These are phyloP conservation scores for Prunella fulvescens DNA, from an alignment of 2,113 vertebrate genomes.

Conservation along the genomic window DNA sequence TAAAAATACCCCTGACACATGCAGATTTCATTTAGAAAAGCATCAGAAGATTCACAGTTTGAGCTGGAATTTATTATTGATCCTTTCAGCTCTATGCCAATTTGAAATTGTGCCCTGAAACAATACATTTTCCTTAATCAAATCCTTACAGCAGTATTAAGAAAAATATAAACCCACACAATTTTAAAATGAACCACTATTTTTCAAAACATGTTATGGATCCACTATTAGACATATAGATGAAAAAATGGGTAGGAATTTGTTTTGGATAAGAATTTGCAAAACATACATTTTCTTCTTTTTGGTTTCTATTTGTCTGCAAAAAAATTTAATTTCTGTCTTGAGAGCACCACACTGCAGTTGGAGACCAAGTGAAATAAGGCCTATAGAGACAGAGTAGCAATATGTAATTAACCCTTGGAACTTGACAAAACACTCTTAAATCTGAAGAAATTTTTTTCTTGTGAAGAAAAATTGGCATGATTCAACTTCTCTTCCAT, in stretches of 20 bases:
- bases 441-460: not conserved
- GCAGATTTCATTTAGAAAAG: conserved; percentile 4
- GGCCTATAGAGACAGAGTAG: not conserved
- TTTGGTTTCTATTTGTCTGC: not conserved
- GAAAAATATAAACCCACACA: not conserved
- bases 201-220: not conserved
- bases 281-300: not conserved
- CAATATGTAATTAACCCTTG: not conserved
- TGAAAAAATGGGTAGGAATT: not conserved
- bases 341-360: not conserved
- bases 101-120: not conserved
- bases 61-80: conserved; percentile 33
- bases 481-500: not conserved
- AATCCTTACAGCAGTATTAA: not conserved
- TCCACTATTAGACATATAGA: not conserved
- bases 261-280: not conserved
- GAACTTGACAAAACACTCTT: not conserved
- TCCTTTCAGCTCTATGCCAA: not conserved
- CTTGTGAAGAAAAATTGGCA: not conserved
- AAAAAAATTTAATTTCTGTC: not conserved
- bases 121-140: not conserved
- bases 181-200: not conserved
- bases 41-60: conserved; percentile 13
- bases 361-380: not conserved
- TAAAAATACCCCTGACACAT: conserved; percentile 39